A percentile compares a stretch with the other conserved stretches of the same genome.
These are phyloP conservation scores for Zophobas morio DNA, from an alignment of 1,140 invertebrate species.

Conservation along the genomic window DNA sequence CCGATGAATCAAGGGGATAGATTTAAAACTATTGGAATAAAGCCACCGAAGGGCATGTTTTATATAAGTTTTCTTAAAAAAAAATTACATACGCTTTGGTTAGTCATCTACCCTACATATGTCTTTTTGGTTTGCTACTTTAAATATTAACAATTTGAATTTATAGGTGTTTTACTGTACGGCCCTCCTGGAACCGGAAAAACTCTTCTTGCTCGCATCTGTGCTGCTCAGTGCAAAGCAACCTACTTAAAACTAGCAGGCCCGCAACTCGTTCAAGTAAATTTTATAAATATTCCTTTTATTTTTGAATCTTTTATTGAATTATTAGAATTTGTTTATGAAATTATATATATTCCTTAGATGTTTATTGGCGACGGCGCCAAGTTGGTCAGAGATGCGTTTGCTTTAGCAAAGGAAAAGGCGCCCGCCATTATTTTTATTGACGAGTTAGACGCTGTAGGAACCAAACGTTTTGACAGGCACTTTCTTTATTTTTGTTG, in stretches of 20 bases:
- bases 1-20: constrained; percentile 99
- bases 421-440: constrained; percentile 99
- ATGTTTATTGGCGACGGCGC: constrained; percentile 99
- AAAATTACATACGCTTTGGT: too few species aligned
- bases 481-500: too few species aligned
- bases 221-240: constrained; percentile 99
- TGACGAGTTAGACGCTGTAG: constrained; percentile 98
- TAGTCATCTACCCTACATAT: too few species aligned
- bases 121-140: too few species aligned
- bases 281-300: too few species aligned
- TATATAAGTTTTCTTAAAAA: too few species aligned
- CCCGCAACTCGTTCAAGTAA: constrained; percentile 98
- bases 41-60: constrained; percentile 99
- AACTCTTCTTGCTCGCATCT: constrained; percentile 96
- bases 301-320: too few species aligned
- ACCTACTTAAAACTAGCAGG: constrained; percentile 97
- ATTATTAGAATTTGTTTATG: too few species aligned
- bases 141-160: too few species aligned
- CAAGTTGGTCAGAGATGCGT: constrained; percentile 98
- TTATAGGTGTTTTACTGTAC: constrained; percentile 94
- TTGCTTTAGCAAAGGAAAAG: constrained; percentile 99
- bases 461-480: constrained; percentile 98
- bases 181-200: constrained; percentile 96
- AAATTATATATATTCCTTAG: too few species aligned
- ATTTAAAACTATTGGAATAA: constrained; percentile 98